Conservation (phyloP, 2,888 invertebrate genomes). For the Amorpha juglandis region DNA sequence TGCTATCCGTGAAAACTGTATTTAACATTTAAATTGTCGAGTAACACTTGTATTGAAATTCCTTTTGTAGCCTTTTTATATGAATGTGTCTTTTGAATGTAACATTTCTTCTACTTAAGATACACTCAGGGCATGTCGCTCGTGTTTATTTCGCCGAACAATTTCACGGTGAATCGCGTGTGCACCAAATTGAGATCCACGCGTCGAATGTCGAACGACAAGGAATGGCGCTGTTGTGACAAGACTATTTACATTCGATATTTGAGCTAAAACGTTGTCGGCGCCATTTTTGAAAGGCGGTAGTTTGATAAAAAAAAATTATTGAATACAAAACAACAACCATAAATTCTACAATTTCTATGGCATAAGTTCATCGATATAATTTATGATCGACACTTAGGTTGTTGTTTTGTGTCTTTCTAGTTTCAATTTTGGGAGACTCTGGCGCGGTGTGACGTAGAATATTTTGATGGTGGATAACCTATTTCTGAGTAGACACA, state of each 20-base stretch:
- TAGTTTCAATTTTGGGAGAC: no score
- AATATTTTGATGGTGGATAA: neutral
- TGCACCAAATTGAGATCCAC: neutral
- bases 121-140: conserved; percentile 20
- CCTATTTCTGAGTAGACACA: no score
- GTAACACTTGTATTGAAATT: neutral
- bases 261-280: neutral
- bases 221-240: neutral
- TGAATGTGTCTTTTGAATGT: conserved; percentile 9
- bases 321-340: no score
- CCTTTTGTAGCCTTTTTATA: conserved; percentile 12
- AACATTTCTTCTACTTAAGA: conserved; percentile 21
- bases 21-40: conserved; percentile 11
- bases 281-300: neutral
- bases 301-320: neutral
- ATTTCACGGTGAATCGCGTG: conserved; percentile 14
- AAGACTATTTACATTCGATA: neutral
- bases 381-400: no score
- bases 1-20: neutral
- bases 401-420: no score
- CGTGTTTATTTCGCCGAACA: conserved; percentile 20
- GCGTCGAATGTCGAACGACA: neutral
- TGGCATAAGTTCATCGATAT: no score
- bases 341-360: no score
- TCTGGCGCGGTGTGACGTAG: neutral